A percentile compares a stretch with the other conserved stretches of the same genome.
Evolutionary conservation across 2,113 vertebrate genomes (phyloP).

Genomic region (Lipophrys pholis): DNA sequence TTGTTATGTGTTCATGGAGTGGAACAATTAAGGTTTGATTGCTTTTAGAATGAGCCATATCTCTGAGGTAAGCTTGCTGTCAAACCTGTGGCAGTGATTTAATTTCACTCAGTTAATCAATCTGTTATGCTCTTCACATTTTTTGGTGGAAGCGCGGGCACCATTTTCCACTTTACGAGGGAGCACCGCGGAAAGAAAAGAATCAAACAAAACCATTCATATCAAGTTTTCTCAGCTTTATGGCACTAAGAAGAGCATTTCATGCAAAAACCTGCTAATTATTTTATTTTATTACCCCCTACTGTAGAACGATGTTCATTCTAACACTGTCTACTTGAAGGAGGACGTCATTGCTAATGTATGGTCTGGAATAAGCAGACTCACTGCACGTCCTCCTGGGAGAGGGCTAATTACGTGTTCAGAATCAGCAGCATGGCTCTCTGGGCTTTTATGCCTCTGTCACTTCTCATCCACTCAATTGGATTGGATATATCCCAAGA

Average conservation of each 20-base stretch:
- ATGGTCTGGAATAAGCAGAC: slow-evolving; percentile 75
- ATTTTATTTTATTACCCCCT: slow-evolving; percentile 13
- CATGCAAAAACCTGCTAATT: slow-evolving; percentile 54
- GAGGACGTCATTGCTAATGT: slow-evolving; percentile 78
- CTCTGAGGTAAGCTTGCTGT: slow-evolving; percentile 79
- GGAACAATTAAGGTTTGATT: slow-evolving; percentile 85
- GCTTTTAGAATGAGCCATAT: slow-evolving; percentile 80
- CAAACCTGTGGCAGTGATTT: slow-evolving; percentile 81
- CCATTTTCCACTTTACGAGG: slow-evolving; percentile 29
- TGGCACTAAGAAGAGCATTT: slow-evolving; percentile 36
- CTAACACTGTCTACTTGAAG: slow-evolving; percentile 50
- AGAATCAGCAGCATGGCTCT: slow-evolving; percentile 78
- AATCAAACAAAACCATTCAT: slow-evolving; percentile 24
- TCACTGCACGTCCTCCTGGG: slow-evolving; percentile 74
- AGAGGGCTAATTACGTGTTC: slow-evolving; percentile 82
- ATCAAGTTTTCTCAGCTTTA: slow-evolving; percentile 39
- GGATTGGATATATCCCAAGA: slow-evolving; percentile 82
- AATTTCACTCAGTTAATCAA: slow-evolving; percentile 80
- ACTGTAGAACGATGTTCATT: slow-evolving; percentile 53
- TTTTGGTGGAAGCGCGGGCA: slow-evolving; percentile 32
- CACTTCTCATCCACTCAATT: slow-evolving; percentile 80
- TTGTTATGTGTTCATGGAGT: slow-evolving; percentile 78
- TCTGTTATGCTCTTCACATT: slow-evolving; percentile 68
- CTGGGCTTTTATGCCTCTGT: slow-evolving; percentile 81
- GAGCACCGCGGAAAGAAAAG: not conserved